Conservation (phyloP, 2,888 invertebrate species). For the Megalurothrips usitatus region DNA sequence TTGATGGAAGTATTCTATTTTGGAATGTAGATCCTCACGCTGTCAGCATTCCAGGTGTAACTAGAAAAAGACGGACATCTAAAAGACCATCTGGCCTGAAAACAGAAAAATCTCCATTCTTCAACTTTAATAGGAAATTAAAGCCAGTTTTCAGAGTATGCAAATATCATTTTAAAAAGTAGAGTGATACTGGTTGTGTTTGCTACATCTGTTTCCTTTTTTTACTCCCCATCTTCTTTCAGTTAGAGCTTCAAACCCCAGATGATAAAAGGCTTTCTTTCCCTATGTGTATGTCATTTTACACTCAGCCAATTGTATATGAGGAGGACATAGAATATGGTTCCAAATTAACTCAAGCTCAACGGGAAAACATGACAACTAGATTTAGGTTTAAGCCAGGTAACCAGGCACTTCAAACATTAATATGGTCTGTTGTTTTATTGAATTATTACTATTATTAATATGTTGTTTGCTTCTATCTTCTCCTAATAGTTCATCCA, state of each 20-base stretch:
- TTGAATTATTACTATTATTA: background rate
- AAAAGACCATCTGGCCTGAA: background rate
- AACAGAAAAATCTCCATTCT: background rate
- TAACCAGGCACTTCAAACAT: background rate
- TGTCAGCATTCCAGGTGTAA: background rate
- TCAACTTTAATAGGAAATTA: slow-evolving; percentile 9
- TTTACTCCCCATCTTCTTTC: background rate
- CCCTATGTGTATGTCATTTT: slow-evolving; percentile 2
- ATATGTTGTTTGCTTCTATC: background rate
- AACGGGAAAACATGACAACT: background rate
- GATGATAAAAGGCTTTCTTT: background rate
- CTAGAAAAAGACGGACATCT: background rate
- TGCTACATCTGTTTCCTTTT: background rate
- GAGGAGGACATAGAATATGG: background rate
- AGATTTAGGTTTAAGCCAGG: background rate
- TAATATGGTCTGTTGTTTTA: background rate
- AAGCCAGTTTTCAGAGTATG: slow-evolving; percentile 4
- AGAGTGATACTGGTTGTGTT: background rate
- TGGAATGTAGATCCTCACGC: background rate
- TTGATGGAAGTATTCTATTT: background rate
- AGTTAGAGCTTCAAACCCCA: background rate
- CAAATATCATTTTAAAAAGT: background rate
- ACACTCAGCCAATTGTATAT: background rate
- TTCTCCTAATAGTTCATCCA: slow-evolving; percentile 1
- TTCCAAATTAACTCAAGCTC: background rate